Conservation (phyloP, 2,888 invertebrate genomes). For the Nemoura dubitans region DNA sequence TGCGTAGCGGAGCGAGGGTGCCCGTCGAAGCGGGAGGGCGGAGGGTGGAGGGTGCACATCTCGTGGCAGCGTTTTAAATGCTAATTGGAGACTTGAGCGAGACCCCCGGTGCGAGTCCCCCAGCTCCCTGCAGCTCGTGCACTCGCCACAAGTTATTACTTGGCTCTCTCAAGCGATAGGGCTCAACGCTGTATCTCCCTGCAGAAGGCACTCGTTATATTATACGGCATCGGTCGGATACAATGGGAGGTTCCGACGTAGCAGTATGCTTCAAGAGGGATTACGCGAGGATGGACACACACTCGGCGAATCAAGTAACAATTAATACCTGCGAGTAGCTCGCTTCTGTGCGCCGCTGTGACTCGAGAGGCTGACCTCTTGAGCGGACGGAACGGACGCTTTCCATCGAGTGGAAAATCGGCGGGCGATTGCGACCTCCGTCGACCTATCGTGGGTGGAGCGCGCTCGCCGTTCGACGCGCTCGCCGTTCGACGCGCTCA, state of each 20-base stretch:
- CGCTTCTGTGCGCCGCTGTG: not conserved
- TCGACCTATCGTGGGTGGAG: too few relatives aligned
- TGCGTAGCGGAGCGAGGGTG: constrained; percentile 8
- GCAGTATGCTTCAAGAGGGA: not conserved
- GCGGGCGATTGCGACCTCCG: too few relatives aligned
- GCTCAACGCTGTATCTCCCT: not conserved
- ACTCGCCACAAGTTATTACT: constrained; percentile 18
- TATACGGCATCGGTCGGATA: not conserved
- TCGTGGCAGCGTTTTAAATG: constrained; percentile 37
- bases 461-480: too few relatives aligned
- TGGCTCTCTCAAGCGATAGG: not conserved
- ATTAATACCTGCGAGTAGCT: not conserved
- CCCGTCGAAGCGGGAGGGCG: not conserved
- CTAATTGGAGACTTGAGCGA: constrained; percentile 35
- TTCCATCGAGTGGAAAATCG: not conserved
- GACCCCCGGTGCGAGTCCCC: not conserved
- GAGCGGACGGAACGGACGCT: not conserved
- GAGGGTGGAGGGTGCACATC: constrained; percentile 1
- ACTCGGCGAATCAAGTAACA: not conserved
- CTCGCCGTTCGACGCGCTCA: not conserved
- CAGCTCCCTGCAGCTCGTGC: not conserved
- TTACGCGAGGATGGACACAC: not conserved
- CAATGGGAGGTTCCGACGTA: not conserved
- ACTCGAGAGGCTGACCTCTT: not conserved
- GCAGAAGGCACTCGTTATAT: not conserved